Evolutionary conservation across 2,113 vertebrate genomes (phyloP).

Genomic region (Leptodactylus fuscus): DNA sequence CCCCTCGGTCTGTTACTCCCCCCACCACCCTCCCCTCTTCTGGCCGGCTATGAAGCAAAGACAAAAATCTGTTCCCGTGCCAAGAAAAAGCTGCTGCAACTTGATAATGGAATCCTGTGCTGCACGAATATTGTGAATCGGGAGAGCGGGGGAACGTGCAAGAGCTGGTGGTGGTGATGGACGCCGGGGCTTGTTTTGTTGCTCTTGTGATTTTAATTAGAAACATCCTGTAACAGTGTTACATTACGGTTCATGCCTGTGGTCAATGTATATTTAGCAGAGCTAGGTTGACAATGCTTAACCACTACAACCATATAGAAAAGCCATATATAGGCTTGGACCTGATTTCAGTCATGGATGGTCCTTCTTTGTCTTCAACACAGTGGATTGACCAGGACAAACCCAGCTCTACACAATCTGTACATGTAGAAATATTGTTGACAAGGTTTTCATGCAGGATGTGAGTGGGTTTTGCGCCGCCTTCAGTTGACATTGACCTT

Average conservation of each 20-base stretch:
- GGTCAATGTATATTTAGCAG: background rate
- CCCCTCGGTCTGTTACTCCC: background rate
- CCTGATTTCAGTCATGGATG: too few relatives aligned
- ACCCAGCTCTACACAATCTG: background rate
- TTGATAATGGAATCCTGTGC: conserved; percentile 68
- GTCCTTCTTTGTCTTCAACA: too few relatives aligned
- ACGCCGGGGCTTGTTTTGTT: background rate
- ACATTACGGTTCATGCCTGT: background rate
- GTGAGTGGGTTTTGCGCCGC: background rate
- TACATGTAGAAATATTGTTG: background rate
- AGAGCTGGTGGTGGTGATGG: conserved; percentile 66
- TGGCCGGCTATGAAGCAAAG: conserved; percentile 45
- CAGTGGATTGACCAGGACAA: too few relatives aligned
- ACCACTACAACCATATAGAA: too few relatives aligned
- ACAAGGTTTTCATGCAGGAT: background rate
- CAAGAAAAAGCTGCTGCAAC: conserved; percentile 69
- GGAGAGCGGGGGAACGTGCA: conserved; percentile 66
- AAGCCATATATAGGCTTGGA: background rate
- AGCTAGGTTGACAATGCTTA: background rate
- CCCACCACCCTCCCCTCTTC: background rate
- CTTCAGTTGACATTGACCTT: conserved; percentile 26
- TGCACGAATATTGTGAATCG: conserved; percentile 67
- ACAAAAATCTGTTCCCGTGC: conserved; percentile 71
- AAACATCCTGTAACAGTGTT: background rate
- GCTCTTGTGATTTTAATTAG: background rate